Base-by-base conservation (phyloP, 1,140 invertebrate species). In the Druon quercuslanigerum region DNA sequence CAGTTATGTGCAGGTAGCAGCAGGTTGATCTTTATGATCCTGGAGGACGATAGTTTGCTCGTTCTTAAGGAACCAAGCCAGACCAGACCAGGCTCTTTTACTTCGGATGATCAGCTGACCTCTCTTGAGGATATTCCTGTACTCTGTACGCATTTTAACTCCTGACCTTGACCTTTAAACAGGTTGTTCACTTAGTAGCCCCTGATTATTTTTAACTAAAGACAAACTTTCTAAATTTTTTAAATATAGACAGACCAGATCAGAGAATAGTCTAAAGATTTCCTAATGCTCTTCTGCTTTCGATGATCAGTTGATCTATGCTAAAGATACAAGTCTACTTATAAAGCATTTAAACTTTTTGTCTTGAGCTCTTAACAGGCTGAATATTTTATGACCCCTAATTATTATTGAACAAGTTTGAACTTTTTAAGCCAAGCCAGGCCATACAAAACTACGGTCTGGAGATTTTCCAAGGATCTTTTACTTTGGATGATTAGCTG, bases 1-100 rank as follows among this genome's bases (percentile, higher is more conserved):
- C 25, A 66, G 54, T 79, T 76, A 77, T 78, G 74, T 74, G 52
- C 50, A 75, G 74, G 76, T 81, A 76, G 79, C 74, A 70, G 60
- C 72, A 76, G 54, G 57, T 66, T 66, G 57, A 66, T 66, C 57
- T 66, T 66, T 66, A 66, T 66, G 57, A 66, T 66, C 57, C 20
- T 66, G 14, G 12, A 66, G 25, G 16, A 66, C 12, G 25, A 66
- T 40, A 66, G 57, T 60, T 60, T 33, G 56, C 7, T 25, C 8
- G 56, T 20, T 13, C 56, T 60, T 60, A 60, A 60, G 19, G 56
- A 25, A 66, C 57, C 57, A 40, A 60, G 9, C 40, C 7, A 46
- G 9, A 46, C 40, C 7, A 46, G 40, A 46, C 40, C 20, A 25
- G 17, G 17, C 17, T 54, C 16, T 54, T 7, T 54, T n/a, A 54